Conservation (phyloP, 2,888 invertebrate genomes). For the Dioctria rufipes region DNA sequence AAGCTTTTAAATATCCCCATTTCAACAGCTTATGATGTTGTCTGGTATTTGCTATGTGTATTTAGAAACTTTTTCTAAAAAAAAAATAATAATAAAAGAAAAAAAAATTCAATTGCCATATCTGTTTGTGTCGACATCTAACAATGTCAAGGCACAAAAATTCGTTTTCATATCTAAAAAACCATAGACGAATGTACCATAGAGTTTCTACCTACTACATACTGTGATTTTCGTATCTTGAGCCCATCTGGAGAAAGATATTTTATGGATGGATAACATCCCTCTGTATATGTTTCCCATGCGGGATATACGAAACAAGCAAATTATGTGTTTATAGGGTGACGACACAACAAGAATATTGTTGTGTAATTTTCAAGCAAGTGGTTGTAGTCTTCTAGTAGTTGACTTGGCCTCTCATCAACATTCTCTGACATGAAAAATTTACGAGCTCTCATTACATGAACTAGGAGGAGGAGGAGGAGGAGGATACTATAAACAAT, state of each 20-base stretch:
- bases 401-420: background rate
- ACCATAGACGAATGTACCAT: constrained; percentile 14
- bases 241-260: background rate
- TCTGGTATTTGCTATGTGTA: background rate
- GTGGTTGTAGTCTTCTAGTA: background rate
- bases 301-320: background rate
- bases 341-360: background rate
- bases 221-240: background rate
- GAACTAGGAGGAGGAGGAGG: too few species aligned
- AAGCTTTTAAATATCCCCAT: constrained; percentile 27
- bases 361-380: background rate
- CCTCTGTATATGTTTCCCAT: background rate
- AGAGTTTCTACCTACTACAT: background rate
- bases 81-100: too few species aligned
- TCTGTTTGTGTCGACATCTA: constrained; percentile 25
- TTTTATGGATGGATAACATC: background rate
- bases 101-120: background rate
- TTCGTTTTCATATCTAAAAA: constrained; percentile 24
- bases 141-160: constrained; percentile 24
- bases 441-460: background rate
- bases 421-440: background rate
- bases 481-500: background rate
- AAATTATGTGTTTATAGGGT: background rate
- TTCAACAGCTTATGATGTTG: background rate
- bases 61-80: background rate